Evolutionary conservation across 2,888 invertebrate genomes (phyloP).

Genomic region (Perdita meconis): DNA sequence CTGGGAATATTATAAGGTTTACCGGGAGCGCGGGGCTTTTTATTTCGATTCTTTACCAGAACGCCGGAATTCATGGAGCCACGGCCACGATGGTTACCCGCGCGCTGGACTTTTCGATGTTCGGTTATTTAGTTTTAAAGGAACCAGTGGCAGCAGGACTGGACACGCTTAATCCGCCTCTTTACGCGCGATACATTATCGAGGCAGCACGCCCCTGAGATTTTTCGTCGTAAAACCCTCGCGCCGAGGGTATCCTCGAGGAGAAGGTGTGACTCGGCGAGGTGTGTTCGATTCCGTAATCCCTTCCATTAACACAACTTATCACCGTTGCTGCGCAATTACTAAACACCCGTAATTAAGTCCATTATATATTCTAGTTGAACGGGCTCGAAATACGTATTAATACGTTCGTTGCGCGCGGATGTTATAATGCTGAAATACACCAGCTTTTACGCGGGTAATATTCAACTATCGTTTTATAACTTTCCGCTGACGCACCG

Average conservation of each 20-base stretch:
- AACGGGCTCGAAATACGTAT: constrained; percentile 35
- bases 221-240: constrained; percentile 63
- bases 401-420: constrained; percentile 22
- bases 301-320: constrained; percentile 47
- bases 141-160: constrained; percentile 42
- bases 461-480: constrained; percentile 44
- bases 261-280: constrained; percentile 55
- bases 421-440: constrained; percentile 35
- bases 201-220: constrained; percentile 62
- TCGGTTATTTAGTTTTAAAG: constrained; percentile 63
- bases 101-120: constrained; percentile 17
- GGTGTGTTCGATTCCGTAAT: constrained; percentile 63
- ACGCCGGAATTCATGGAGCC: constrained; percentile 42
- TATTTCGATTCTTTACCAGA: constrained; percentile 21
- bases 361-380: constrained; percentile 37
- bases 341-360: constrained; percentile 36
- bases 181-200: constrained; percentile 72
- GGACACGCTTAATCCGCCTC: constrained; percentile 68
- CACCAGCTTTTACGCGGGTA: constrained; percentile 49
- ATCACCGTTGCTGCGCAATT: constrained; percentile 38
- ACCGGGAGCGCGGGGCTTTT: constrained; percentile 22
- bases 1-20: constrained; percentile 25
- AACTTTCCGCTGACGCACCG: constrained; percentile 1
- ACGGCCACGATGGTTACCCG: constrained; percentile 36
- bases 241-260: constrained; percentile 28